Conservation (phyloP, 1,140 invertebrate genomes). For the Mamestra configurata region DNA sequence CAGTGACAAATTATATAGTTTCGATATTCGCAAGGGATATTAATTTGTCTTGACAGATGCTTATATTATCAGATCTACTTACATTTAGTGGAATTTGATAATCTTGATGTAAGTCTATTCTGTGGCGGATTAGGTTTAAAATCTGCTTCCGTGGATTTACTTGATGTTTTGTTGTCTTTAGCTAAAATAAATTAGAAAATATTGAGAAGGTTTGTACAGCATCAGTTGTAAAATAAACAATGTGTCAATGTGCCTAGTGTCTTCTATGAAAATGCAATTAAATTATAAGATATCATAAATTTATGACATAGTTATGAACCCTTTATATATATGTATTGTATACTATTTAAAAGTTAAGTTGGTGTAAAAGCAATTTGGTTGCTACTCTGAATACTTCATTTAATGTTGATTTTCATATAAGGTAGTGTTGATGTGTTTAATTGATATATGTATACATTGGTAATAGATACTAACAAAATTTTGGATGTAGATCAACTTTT, state of each 20-base stretch:
- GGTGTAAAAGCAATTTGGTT: no score
- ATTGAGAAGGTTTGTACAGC: neutral
- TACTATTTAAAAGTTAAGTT: no score
- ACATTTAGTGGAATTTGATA: slow-evolving; percentile 67
- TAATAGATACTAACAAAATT: slow-evolving; percentile 68
- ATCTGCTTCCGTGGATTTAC: slow-evolving; percentile 62
- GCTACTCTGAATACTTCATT: neutral
- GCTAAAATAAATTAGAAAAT: slow-evolving; percentile 53
- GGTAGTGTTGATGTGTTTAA: slow-evolving; percentile 16
- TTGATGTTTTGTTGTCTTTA: slow-evolving; percentile 63
- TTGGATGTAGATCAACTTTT: slow-evolving; percentile 65
- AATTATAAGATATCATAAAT: no score
- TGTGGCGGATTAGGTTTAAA: slow-evolving; percentile 61
- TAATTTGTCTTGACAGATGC: no score
- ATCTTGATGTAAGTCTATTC: slow-evolving; percentile 64
- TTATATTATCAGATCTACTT: slow-evolving; percentile 44
- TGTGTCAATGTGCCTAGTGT: neutral
- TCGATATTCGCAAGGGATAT: no score
- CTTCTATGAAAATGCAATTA: no score
- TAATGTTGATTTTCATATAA: neutral
- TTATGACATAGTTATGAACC: no score
- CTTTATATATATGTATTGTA: no score
- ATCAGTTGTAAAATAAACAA: neutral
- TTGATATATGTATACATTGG: neutral
- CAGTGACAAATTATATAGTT: no score